Conservation (phyloP, 2,797 vertebrate genomes). For the Paedocypris micromegethes region DNA sequence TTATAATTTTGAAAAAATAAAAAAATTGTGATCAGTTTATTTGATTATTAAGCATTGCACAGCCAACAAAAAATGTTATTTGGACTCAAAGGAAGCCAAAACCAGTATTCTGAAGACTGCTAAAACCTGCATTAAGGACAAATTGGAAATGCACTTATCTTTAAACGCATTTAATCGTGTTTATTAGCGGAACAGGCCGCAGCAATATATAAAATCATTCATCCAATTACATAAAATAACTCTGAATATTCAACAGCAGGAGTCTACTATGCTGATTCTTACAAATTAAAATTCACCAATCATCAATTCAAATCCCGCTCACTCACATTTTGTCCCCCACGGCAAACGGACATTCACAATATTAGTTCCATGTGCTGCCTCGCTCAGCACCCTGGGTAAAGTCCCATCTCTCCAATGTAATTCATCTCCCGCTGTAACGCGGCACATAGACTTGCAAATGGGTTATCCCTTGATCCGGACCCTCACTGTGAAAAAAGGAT, state of each 20-base stretch:
- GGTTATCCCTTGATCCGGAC: conserved; percentile 39
- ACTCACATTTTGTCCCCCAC: neutral
- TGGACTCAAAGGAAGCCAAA: no score
- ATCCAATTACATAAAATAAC: neutral
- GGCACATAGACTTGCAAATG: conserved; percentile 37
- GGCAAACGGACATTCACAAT: conserved; percentile 14
- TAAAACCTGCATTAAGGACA: no score
- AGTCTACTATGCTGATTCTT: neutral
- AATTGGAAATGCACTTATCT: no score
- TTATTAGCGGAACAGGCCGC: no score
- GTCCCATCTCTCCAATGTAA: conserved; percentile 19
- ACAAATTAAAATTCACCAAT: conserved; percentile 15
- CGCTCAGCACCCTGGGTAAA: conserved; percentile 23
- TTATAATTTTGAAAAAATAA: no score
- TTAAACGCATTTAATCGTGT: no score
- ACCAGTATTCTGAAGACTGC: no score
- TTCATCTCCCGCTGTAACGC: conserved; percentile 29
- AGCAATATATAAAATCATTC: neutral
- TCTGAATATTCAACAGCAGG: neutral
- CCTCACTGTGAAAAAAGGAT: conserved; percentile 25
- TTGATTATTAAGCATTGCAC: no score
- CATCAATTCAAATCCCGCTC: conserved; percentile 1
- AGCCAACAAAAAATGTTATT: no score
- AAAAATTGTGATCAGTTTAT: no score
- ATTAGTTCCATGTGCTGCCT: conserved; percentile 13